Base-by-base conservation (phyloP, 2,797 vertebrate species). In the Coendou prehensilis region DNA sequence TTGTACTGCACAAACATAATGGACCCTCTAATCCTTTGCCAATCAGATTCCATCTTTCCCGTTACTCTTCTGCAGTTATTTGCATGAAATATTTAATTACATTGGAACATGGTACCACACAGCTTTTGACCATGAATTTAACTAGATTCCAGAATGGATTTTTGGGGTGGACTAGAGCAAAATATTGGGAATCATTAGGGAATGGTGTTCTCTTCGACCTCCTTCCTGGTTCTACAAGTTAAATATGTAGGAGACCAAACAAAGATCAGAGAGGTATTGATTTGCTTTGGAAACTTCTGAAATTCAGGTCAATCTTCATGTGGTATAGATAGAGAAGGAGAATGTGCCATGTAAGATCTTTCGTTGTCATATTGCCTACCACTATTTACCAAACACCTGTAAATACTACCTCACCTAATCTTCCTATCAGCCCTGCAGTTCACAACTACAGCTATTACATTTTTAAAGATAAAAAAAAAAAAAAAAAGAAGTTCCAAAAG, bases 381-480 rank as follows among this genome's bases (percentile, higher is more conserved):
- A 17, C 14, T 71, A 20, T 52, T 91, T 95, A n/a, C 23, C 54
- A 26, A 33, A 20, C 9, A 67, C 45, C 69, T 87, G 4, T 13
- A 84, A 94, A 50, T 59, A 73, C 80, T 79, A 64, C 10, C 17
- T 71, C 47, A 89, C 56, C 20, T 67, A 56, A 86, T 80, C 57
- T 26, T 89, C 54, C 33, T 47, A 93, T 71, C 11, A 96, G 64
- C 0, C 0, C 6, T 88, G 13, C 10, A 79, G 37, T 78, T 85
- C 69, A 52, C 33, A 73, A 67, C 47, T 75, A 28, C 17, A 57
- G 41, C n/a, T 80, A 83, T 78, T 92, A n/a, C 41, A 86, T 59
- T 92, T 90, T 94, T 81, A 80, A 14, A 96, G 64, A 41, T 54
- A 2, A 50, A 71, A 63, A 84, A 87, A 78, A n/a, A n/a, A n/a